Percentiles rank a stretch among this genome's conserved stretches.
Evolutionary conservation across 2,113 vertebrate genomes (phyloP).

Genomic region (Hypanus sabinus): DNA sequence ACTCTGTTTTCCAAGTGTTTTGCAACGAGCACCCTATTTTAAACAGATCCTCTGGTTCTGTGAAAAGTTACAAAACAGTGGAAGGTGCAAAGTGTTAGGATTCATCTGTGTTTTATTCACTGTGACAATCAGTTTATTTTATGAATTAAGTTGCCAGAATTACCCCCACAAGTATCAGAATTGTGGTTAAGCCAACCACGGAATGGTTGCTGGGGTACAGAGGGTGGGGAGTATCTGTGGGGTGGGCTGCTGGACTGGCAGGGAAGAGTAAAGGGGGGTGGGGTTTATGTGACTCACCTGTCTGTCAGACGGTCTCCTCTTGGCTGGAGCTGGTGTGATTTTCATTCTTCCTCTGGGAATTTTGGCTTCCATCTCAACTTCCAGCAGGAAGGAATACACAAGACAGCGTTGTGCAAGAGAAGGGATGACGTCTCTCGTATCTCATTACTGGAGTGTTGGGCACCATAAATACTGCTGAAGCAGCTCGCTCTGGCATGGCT

Average conservation of each 20-base stretch:
- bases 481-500: neutral
- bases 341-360: conserved; percentile 17
- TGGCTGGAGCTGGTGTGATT: neutral
- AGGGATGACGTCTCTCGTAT: neutral
- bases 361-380: conserved; percentile 10
- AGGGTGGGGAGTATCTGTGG: neutral
- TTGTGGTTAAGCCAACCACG: neutral
- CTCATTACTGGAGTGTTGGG: neutral
- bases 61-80: neutral
- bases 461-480: neutral
- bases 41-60: neutral
- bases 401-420: neutral
- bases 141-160: neutral
- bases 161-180: neutral
- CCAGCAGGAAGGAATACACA: neutral
- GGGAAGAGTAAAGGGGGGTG: neutral
- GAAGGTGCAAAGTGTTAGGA: neutral
- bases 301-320: neutral
- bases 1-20: neutral
- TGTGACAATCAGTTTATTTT: neutral
- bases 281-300: neutral
- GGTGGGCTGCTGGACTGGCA: neutral
- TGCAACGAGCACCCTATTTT: neutral
- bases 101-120: neutral
- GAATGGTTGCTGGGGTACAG: neutral